Evolutionary conservation across 2,888 invertebrate species (phyloP).

Genomic region (Pandemis heparana): DNA sequence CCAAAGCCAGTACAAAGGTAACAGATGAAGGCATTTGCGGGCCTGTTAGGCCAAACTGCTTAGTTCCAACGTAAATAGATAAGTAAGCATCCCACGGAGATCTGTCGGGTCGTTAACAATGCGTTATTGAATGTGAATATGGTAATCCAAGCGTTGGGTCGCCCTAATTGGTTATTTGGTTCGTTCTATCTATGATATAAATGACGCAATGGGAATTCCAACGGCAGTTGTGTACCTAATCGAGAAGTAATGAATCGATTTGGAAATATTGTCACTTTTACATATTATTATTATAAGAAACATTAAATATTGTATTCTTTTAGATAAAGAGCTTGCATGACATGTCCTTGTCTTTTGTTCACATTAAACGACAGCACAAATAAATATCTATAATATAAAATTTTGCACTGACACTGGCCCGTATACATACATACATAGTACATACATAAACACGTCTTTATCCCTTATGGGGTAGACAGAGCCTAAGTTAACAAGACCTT

Average conservation of each 20-base stretch:
- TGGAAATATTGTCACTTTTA: background rate
- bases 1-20: slow-evolving; percentile 14
- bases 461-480: too few relatives aligned
- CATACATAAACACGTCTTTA: too few relatives aligned
- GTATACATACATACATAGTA: too few relatives aligned
- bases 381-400: too few relatives aligned
- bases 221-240: background rate
- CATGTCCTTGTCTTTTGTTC: too few relatives aligned
- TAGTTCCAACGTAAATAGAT: slow-evolving; percentile 9
- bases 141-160: slow-evolving; percentile 9
- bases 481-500: too few relatives aligned
- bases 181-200: background rate
- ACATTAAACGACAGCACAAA: too few relatives aligned
- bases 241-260: background rate
- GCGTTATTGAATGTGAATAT: slow-evolving; percentile 14
- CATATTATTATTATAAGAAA: background rate
- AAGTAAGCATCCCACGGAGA: slow-evolving; percentile 5
- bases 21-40: background rate
- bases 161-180: slow-evolving; percentile 12
- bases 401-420: too few relatives aligned
- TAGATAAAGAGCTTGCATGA: too few relatives aligned
- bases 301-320: background rate
- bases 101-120: slow-evolving; percentile 10
- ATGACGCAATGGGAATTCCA: background rate
- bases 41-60: slow-evolving; percentile 7